Evolutionary conservation across 2,888 invertebrate species (phyloP).

Genomic region (Oscheius sp.): DNA sequence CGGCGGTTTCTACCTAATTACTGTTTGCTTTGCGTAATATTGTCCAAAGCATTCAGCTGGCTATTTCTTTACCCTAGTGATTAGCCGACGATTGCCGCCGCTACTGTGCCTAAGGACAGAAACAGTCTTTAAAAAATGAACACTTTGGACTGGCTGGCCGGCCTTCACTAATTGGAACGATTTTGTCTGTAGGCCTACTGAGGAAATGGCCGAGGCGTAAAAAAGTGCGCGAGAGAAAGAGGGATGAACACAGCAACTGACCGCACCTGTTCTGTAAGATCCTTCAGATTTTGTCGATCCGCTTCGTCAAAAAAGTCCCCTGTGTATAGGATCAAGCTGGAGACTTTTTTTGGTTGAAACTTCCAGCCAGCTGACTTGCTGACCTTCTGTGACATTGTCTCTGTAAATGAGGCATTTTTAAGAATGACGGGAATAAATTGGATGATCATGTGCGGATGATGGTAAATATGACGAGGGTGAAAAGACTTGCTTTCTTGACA

Average conservation of each 20-base stretch:
- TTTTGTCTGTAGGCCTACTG: background rate
- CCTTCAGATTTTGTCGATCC: constrained; percentile 47
- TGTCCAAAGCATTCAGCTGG: constrained; percentile 4
- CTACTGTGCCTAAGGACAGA: constrained; percentile 35
- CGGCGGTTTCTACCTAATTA: background rate
- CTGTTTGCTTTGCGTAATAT: constrained; percentile 25
- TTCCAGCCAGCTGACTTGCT: constrained; percentile 58
- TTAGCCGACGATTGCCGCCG: constrained; percentile 29
- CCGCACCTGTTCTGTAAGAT: constrained; percentile 50
- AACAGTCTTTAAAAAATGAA: constrained; percentile 19
- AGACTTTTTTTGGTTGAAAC: constrained; percentile 51
- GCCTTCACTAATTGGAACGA: constrained; percentile 26
- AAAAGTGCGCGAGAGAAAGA: background rate
- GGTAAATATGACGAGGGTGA: constrained; percentile 31
- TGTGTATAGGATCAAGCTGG: constrained; percentile 49
- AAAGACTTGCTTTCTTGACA: constrained; percentile 37
- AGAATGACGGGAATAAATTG: constrained; percentile 3
- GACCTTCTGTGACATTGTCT: constrained; percentile 53
- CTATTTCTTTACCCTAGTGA: constrained; percentile 29
- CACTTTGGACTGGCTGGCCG: constrained; percentile 13
- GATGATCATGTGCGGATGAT: constrained; percentile 31
- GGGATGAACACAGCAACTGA: too few species aligned
- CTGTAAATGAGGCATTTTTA: background rate
- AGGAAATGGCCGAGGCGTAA: background rate
- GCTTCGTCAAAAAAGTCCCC: constrained; percentile 43